Percentiles rank a stretch among this genome's conserved stretches.
Evolutionary conservation across 1,140 invertebrate genomes (phyloP).

Genomic region (Drosophila punjabiensis): DNA sequence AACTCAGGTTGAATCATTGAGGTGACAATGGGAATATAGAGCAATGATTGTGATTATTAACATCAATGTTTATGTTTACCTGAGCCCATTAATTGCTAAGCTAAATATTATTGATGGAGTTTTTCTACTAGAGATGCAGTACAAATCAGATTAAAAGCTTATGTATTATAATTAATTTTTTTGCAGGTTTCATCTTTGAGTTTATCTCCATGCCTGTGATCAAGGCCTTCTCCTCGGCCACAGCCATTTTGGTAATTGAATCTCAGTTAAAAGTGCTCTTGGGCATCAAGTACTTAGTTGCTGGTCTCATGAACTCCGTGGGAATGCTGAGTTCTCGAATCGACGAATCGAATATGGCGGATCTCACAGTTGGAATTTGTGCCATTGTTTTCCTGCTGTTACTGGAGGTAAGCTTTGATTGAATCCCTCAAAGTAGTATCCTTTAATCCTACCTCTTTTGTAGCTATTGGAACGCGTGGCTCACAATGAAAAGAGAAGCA

Average conservation of each 20-base stretch:
- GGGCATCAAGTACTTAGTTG: slow-evolving; percentile 91
- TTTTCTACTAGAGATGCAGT: background rate
- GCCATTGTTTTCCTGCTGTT: slow-evolving; percentile 90
- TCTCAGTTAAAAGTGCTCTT: slow-evolving; percentile 95
- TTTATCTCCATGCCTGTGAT: slow-evolving; percentile 98
- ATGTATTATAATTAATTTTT: background rate
- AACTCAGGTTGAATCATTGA: slow-evolving; percentile 3
- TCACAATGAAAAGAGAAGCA: slow-evolving; percentile 82
- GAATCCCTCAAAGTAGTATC: background rate
- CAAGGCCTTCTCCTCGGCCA: slow-evolving; percentile 97
- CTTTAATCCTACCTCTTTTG: background rate
- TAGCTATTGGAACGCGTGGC: slow-evolving; percentile 65
- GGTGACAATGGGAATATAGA: background rate
- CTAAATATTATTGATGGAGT: background rate
- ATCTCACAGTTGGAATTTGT: slow-evolving; percentile 89
- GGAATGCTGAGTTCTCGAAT: slow-evolving; percentile 89
- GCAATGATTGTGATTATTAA: background rate
- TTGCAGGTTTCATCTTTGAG: slow-evolving; percentile 94
- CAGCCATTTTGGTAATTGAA: slow-evolving; percentile 95
- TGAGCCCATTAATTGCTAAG: background rate
- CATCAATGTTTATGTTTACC: background rate
- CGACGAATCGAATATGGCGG: slow-evolving; percentile 88
- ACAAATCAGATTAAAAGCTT: too few relatives aligned
- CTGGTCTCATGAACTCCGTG: slow-evolving; percentile 91
- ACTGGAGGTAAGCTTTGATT: slow-evolving; percentile 88